These are phyloP conservation scores for Hafferia zeledoni DNA, from an alignment of 2,797 vertebrate genomes.

Conservation along the genomic window DNA sequence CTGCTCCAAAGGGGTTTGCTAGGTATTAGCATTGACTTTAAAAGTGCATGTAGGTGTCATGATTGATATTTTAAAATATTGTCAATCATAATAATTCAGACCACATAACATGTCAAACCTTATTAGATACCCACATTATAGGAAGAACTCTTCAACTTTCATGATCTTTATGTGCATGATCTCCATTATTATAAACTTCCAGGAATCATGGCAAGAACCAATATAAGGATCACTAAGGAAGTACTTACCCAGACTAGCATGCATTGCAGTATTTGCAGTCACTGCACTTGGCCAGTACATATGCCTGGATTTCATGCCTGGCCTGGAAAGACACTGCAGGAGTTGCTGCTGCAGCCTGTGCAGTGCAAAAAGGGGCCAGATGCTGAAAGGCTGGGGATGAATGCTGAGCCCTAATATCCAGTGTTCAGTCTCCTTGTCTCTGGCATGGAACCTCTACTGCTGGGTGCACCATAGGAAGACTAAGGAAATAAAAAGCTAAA, in stretches of 20 bases:
- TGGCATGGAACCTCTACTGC: neutral
- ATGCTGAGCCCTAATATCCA: neutral
- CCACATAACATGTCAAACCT: neutral
- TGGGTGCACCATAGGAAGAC: neutral
- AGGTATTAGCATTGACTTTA: neutral
- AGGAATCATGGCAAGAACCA: neutral
- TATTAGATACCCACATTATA: neutral
- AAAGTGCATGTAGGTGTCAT: neutral
- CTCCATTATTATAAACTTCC: neutral
- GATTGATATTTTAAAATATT: neutral
- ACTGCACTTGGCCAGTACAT: neutral
- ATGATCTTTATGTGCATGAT: neutral
- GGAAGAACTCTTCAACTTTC: neutral
- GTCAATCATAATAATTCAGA: neutral
- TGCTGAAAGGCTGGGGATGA: neutral
- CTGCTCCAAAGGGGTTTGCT: neutral
- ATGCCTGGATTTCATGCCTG: neutral
- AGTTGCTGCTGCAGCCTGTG: neutral
- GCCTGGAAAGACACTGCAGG: neutral
- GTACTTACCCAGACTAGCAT: neutral
- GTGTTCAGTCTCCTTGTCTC: neutral
- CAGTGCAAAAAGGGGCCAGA: neutral
- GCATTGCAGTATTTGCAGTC: neutral
- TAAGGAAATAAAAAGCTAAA: neutral
- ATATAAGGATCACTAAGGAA: neutral